Percentiles rank a stretch among this genome's conserved stretches.
Evolutionary conservation across 2,888 invertebrate genomes (phyloP).

Genomic region (Epistrophella euchroma): DNA sequence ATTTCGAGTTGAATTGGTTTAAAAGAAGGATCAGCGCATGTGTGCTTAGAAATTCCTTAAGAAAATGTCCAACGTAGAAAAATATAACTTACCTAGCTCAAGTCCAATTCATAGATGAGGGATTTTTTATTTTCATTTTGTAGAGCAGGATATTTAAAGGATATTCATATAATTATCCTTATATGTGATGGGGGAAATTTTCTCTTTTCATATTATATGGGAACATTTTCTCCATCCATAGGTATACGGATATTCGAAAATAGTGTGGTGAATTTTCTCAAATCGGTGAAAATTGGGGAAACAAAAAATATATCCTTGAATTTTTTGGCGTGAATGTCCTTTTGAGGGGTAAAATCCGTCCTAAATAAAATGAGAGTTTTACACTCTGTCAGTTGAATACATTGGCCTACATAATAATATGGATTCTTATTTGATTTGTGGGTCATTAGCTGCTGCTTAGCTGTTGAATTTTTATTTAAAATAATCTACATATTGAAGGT

Average conservation of each 20-base stretch:
- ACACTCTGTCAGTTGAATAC: constrained; percentile 39
- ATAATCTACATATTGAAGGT: too few species aligned
- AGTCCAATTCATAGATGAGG: background rate
- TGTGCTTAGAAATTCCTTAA: constrained; percentile 42
- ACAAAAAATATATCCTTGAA: constrained; percentile 2
- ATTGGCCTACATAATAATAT: constrained; percentile 61
- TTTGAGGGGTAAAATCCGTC: constrained; percentile 17
- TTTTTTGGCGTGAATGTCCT: constrained; percentile 22
- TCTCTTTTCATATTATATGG: constrained; percentile 11
- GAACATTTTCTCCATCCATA: constrained; percentile 12
- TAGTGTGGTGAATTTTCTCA: constrained; percentile 51
- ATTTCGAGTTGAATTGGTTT: constrained; percentile 32
- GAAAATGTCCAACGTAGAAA: background rate
- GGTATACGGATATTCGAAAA: constrained; percentile 36
- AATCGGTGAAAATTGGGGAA: background rate
- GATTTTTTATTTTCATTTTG: constrained; percentile 36
- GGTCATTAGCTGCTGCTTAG: constrained; percentile 52
- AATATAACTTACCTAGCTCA: background rate
- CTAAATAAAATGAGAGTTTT: constrained; percentile 18
- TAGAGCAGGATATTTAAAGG: background rate
- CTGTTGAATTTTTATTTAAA: background rate
- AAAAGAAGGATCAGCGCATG: constrained; percentile 45
- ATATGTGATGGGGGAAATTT: constrained; percentile 3
- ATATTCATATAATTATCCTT: background rate
- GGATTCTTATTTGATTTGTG: constrained; percentile 48